A percentile compares a stretch with the other conserved stretches of the same genome.
These are phyloP conservation scores for Anguilla obscura DNA, from an alignment of 2,797 vertebrate genomes.

Conservation along the genomic window DNA sequence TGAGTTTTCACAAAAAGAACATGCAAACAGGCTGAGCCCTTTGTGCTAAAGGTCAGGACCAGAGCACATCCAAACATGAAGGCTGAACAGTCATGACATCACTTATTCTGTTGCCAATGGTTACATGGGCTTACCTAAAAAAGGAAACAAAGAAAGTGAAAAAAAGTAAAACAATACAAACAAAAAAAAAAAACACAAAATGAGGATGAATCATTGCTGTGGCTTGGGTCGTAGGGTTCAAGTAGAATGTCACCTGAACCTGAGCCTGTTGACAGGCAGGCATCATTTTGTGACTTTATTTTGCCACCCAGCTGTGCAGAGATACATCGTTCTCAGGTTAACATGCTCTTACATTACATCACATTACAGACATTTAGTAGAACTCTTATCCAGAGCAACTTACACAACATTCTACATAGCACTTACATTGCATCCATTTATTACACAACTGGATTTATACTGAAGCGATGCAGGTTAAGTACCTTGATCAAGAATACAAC, in stretches of 20 bases:
- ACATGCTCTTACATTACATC: neutral
- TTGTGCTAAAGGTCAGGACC: constrained; percentile 19
- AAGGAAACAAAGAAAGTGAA: constrained; percentile 21
- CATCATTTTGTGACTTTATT: neutral
- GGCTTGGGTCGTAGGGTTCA: neutral
- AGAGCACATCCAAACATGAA: constrained; percentile 5
- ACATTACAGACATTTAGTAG: too few species aligned
- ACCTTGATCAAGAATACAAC: too few species aligned
- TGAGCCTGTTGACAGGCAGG: constrained; percentile 27
- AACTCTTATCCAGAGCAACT: too few species aligned
- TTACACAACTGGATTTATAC: too few species aligned
- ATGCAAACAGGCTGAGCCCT: neutral
- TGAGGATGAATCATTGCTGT: neutral
- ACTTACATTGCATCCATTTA: too few species aligned
- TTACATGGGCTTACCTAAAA: constrained; percentile 44
- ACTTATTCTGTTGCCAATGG: constrained; percentile 53
- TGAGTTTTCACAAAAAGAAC: neutral
- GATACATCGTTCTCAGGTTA: constrained; percentile 1
- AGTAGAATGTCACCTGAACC: constrained; percentile 32
- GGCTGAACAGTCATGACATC: constrained; percentile 50
- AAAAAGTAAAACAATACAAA: constrained; percentile 2
- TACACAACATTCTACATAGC: too few species aligned
- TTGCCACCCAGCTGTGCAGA: neutral
- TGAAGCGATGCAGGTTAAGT: too few species aligned
- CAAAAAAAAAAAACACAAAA: neutral